These are phyloP conservation scores for Elmis aenea DNA, from an alignment of 2,888 invertebrate species.

Conservation along the genomic window DNA sequence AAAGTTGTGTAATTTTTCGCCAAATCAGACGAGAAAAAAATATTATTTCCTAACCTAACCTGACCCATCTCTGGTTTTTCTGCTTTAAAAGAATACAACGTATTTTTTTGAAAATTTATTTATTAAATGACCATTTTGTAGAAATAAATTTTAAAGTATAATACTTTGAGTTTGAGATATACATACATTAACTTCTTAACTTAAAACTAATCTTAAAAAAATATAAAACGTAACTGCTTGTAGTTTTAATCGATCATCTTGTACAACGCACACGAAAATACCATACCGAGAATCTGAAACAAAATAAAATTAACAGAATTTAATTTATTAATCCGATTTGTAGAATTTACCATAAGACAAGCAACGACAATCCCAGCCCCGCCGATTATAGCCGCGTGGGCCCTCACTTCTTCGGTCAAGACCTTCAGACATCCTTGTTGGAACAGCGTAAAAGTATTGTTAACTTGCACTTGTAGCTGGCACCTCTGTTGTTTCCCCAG, in stretches of 20 bases:
- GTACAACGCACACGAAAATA: conserved; percentile 79
- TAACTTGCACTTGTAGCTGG: conserved; percentile 45
- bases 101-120: too few relatives aligned
- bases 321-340: conserved; percentile 5
- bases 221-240: too few relatives aligned
- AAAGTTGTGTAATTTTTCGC: too few relatives aligned
- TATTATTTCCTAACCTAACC: too few relatives aligned
- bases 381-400: conserved; percentile 76
- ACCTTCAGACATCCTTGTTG: conserved; percentile 71
- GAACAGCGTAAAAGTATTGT: conserved; percentile 60
- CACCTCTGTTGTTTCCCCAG: conserved; percentile 55
- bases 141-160: too few relatives aligned
- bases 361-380: conserved; percentile 78
- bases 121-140: too few relatives aligned
- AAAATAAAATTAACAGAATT: conserved; percentile 30
- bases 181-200: too few relatives aligned
- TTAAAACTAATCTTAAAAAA: too few relatives aligned
- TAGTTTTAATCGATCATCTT: conserved; percentile 65
- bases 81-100: too few relatives aligned
- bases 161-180: too few relatives aligned
- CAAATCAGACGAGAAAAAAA: too few relatives aligned
- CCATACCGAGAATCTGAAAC: conserved; percentile 77
- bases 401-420: conserved; percentile 65
- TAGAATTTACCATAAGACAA: conserved; percentile 67
- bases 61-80: too few relatives aligned